Evolutionary conservation across 2,797 vertebrate species (phyloP).

Genomic region (Dendrocincla fuliginosa): DNA sequence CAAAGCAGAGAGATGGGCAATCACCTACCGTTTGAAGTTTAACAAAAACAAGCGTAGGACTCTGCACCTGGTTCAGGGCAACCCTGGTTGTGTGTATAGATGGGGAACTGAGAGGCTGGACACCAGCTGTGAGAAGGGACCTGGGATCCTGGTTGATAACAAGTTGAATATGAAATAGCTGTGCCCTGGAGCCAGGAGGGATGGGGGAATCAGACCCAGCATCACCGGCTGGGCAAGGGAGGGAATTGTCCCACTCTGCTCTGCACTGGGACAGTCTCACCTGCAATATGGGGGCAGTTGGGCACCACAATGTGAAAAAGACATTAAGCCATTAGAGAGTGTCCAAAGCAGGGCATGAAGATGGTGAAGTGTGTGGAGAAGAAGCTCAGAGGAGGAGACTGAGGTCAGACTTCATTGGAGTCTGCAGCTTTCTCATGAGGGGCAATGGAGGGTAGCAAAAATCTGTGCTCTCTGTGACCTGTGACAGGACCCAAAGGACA

Average conservation of each 20-base stretch:
- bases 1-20: neutral
- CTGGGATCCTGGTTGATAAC: neutral
- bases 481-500: neutral
- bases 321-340: neutral
- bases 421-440: neutral
- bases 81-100: rapidly evolving
- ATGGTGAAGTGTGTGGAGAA: neutral
- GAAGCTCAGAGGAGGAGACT: neutral
- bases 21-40: neutral
- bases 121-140: neutral
- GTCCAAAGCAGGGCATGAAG: neutral
- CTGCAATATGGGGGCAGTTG: neutral
- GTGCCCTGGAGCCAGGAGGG: neutral
- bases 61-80: neutral
- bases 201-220: neutral
- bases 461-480: neutral
- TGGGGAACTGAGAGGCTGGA: neutral
- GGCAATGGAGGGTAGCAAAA: neutral
- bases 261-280: neutral
- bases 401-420: neutral
- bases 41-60: rapidly evolving
- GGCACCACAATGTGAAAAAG: neutral
- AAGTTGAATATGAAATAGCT: neutral
- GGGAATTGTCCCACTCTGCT: neutral
- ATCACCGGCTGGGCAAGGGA: neutral